Percentiles rank a stretch among this genome's conserved stretches.
These are phyloP conservation scores for Ivindomyrus marchei DNA, from an alignment of 2,113 vertebrate species.

Conservation along the genomic window DNA sequence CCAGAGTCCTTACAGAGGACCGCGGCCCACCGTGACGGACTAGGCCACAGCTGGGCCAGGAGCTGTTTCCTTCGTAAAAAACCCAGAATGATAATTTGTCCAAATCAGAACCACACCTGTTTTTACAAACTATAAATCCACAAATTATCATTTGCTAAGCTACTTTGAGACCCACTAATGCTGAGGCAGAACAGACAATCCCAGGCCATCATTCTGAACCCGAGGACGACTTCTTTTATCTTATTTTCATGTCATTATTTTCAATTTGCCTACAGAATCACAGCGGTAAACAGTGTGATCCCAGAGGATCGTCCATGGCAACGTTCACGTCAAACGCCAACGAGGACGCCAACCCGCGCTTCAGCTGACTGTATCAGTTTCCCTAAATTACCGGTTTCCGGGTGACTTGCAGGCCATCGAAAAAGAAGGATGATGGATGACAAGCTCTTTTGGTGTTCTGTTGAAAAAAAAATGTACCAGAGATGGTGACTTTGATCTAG, in stretches of 20 bases:
- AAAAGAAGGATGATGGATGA: background rate
- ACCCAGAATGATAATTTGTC: background rate
- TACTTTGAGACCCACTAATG: background rate
- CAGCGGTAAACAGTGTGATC: background rate
- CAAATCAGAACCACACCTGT: background rate
- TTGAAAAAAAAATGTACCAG: background rate
- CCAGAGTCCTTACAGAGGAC: background rate
- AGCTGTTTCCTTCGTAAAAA: background rate
- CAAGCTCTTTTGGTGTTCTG: background rate
- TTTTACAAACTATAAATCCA: background rate
- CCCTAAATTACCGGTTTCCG: background rate
- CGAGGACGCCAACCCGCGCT: background rate
- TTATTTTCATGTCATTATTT: background rate
- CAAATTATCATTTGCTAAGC: background rate
- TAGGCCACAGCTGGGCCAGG: background rate
- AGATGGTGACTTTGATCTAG: background rate
- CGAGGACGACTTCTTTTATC: background rate
- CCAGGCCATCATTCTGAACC: background rate
- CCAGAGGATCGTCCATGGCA: background rate
- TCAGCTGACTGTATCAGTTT: background rate
- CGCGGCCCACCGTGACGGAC: accelerated
- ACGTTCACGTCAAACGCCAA: background rate
- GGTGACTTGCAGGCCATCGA: background rate
- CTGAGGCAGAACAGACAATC: background rate
- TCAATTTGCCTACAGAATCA: background rate